Evolutionary conservation across 1,140 invertebrate species (phyloP), one percentile per base, ranked within the genome.

Genomic region (Cherax quadricarinatus): DNA sequence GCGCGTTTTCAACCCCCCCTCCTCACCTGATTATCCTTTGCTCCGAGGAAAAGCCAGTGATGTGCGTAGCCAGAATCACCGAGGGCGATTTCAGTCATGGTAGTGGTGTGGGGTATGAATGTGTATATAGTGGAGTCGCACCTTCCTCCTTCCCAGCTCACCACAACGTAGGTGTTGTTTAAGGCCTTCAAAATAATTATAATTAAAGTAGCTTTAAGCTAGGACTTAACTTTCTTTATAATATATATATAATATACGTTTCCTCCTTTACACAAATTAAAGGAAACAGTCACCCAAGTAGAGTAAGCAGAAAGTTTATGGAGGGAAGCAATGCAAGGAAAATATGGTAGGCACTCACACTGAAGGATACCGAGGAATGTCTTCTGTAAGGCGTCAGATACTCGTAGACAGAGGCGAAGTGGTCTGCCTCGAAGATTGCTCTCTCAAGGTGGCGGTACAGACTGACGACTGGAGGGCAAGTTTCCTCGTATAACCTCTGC

Each of bases 81-180:
- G 12, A 75, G 24, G n/a, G 70, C 30, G 1, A 75, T 6, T 7
- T 0, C 6, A 9, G 5, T 6, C n/a, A 75, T 9, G 6, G 24
- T 30, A 16, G 70, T 16, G 7, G 70, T 30, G n/a, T n/a, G 7
- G 5, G n/a, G 70, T 14, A 24, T 48, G 73, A 88, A 14, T 10
- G 10, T 9, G 24, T 79, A 88, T 21, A 75, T 30, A 6, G 21
- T 57, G 1, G 86, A 79, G 30, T 88, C 86, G 30, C 86, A 88
- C n/a, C 18, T 24, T 70, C 84, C 86, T 60, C 60, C 86, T 60
- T 80, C 41, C 86, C 86, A 88, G 53, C 75, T 88, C 51, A 88
- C 60, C 49, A 88, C 75, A 6, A 87, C 24, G 75, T 41, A 88
- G 1, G 86, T 60, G 16, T 7, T 80, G 18, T 49, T 62, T 51